A percentile compares a stretch with the other conserved stretches of the same genome.
phyloP scores from a whole-genome alignment of 2,113 vertebrate species.

The Taurulus bubalis region DNA sequence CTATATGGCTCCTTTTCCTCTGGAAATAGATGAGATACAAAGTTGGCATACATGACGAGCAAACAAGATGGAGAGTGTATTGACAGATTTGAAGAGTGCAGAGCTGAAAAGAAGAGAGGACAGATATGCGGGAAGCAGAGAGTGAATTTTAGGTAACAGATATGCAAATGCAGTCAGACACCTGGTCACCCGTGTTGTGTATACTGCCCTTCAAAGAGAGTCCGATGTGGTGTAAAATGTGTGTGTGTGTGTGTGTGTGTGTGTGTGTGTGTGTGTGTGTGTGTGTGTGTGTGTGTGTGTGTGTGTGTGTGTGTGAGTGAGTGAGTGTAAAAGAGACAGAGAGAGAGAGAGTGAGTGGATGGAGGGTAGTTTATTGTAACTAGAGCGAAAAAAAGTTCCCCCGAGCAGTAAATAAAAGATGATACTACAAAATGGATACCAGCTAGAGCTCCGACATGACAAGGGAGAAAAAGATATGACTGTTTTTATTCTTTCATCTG shows the following conservation, averaged over 20 bases:
- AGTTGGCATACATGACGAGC: constrained; percentile 41
- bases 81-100: constrained; percentile 15
- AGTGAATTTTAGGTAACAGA: constrained; percentile 26
- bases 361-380: constrained; percentile 25
- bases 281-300: background rate
- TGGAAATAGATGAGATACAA: constrained; percentile 60
- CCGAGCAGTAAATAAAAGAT: constrained; percentile 62
- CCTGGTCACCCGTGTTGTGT: background rate
- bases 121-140: constrained; percentile 5
- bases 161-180: constrained; percentile 33
- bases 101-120: constrained; percentile 14
- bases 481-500: background rate
- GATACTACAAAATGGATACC: constrained; percentile 58
- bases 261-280: background rate
- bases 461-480: constrained; percentile 1
- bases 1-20: constrained; percentile 21
- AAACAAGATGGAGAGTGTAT: background rate
- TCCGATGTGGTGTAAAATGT: background rate
- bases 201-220: background rate
- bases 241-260: background rate
- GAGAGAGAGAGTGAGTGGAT: constrained; percentile 10
- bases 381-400: constrained; percentile 49
- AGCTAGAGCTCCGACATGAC: constrained; percentile 30
- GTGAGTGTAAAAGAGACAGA: constrained; percentile 2
- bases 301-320: background rate